phyloP scores from a whole-genome alignment of 2,113 vertebrate species.

The Hypocryptadius cinnamomeus region DNA sequence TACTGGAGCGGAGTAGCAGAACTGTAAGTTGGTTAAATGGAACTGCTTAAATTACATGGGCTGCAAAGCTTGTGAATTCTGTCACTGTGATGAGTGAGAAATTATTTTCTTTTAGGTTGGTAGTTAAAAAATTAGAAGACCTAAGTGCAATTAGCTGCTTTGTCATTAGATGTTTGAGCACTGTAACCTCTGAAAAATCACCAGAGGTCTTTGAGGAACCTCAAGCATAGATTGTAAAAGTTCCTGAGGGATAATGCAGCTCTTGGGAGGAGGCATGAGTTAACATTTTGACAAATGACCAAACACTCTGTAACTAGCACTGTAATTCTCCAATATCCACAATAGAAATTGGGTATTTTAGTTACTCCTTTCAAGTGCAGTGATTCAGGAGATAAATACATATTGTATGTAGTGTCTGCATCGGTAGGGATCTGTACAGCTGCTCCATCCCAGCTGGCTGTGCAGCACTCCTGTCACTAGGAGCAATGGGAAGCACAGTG shows the following conservation, averaged over 20 bases:
- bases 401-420: background rate
- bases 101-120: background rate
- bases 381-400: background rate
- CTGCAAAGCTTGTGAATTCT: background rate
- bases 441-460: background rate
- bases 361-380: background rate
- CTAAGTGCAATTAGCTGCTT: background rate
- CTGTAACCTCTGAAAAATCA: background rate
- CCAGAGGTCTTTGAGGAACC: background rate
- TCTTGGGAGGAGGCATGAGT: background rate
- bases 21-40: constrained; percentile 66
- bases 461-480: background rate
- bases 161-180: background rate
- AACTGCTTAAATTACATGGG: background rate
- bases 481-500: background rate
- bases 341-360: background rate
- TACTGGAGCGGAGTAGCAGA: constrained; percentile 91
- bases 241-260: background rate
- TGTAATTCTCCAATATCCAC: background rate
- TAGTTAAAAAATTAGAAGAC: background rate
- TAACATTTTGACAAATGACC: background rate
- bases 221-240: background rate
- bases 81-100: background rate
- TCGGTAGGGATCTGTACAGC: background rate
- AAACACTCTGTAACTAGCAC: background rate